Percentiles rank a stretch among this genome's conserved stretches.
Evolutionary conservation across 1,140 invertebrate species (phyloP).

Genomic region (Pogonomyrmex barbatus): DNA sequence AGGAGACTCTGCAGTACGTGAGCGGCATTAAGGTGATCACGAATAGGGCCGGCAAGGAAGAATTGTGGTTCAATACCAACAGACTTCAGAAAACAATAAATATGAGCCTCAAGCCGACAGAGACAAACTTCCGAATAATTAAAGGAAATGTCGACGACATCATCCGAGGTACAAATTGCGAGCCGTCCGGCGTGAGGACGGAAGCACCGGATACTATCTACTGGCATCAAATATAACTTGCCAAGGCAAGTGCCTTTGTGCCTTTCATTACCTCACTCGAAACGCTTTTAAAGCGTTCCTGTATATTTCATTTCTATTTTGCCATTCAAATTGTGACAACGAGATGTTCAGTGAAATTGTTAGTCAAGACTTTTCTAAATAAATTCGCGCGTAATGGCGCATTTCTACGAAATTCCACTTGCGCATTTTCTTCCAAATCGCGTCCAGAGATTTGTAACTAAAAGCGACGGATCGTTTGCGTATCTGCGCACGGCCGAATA

Average conservation of each 20-base stretch:
- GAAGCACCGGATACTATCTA: conserved; percentile 75
- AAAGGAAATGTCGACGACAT: conserved; percentile 82
- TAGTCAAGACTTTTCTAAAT: background rate
- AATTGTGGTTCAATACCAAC: conserved; percentile 85
- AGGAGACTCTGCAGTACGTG: conserved; percentile 89
- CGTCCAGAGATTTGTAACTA: conserved; percentile 48
- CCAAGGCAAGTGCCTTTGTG: background rate
- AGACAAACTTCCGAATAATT: conserved; percentile 83
- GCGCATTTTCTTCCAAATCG: background rate
- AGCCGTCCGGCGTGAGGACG: conserved; percentile 67
- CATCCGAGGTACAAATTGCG: conserved; percentile 83
- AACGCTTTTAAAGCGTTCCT: conserved; percentile 14
- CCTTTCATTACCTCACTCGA: conserved; percentile 61
- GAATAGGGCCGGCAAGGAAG: conserved; percentile 80
- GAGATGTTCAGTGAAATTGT: background rate
- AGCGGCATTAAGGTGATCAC: conserved; percentile 86
- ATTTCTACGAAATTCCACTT: background rate
- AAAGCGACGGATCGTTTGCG: conserved; percentile 45
- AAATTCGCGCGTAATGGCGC: background rate
- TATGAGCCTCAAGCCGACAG: conserved; percentile 79
- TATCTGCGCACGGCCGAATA: conserved; percentile 27
- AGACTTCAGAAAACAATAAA: conserved; percentile 85
- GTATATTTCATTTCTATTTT: background rate
- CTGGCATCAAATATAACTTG: conserved; percentile 79
- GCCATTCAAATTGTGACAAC: background rate